Percentiles rank a stretch among this genome's conserved stretches.
Conservation (phyloP, 2,797 vertebrate species). For the Peromyscus attwateri region DNA sequence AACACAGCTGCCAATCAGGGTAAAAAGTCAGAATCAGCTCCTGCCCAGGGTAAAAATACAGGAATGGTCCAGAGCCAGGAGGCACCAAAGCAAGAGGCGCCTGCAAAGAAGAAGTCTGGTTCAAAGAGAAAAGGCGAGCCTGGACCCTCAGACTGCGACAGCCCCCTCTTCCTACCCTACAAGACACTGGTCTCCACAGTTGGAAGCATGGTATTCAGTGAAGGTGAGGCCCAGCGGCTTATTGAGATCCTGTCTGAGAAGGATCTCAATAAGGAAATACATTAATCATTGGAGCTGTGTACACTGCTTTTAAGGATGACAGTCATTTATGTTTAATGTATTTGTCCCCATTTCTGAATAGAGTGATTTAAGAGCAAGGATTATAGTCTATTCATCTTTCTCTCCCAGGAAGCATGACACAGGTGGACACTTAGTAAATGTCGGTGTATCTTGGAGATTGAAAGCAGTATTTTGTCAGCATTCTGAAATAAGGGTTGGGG, state of each 20-base stretch:
- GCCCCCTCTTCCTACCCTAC: conserved; percentile 93
- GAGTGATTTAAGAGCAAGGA: neutral
- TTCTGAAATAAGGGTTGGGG: conserved; percentile 26
- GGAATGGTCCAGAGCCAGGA: conserved; percentile 85
- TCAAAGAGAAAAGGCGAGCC: conserved; percentile 94
- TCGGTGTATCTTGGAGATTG: neutral
- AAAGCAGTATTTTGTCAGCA: neutral
- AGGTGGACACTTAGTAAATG: neutral
- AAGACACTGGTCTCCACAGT: conserved; percentile 94
- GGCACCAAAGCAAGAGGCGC: conserved; percentile 89
- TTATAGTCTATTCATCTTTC: neutral
- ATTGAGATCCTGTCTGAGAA: conserved; percentile 96
- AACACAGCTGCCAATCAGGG: conserved; percentile 44
- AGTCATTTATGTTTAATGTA: neutral
- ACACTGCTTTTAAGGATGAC: neutral
- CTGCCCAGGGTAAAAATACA: conserved; percentile 82
- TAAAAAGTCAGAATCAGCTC: conserved; percentile 85
- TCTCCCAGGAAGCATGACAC: neutral
- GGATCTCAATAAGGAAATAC: no score
- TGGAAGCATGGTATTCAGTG: conserved; percentile 94
- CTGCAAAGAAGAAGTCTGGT: conserved; percentile 91
- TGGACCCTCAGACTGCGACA: conserved; percentile 89
- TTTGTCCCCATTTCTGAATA: conserved; percentile 3
- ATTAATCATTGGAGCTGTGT: neutral
- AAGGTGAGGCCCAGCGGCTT: conserved; percentile 94